These are phyloP conservation scores for Physella acuta DNA, from an alignment of 1,140 invertebrate genomes.

Conservation along the genomic window DNA sequence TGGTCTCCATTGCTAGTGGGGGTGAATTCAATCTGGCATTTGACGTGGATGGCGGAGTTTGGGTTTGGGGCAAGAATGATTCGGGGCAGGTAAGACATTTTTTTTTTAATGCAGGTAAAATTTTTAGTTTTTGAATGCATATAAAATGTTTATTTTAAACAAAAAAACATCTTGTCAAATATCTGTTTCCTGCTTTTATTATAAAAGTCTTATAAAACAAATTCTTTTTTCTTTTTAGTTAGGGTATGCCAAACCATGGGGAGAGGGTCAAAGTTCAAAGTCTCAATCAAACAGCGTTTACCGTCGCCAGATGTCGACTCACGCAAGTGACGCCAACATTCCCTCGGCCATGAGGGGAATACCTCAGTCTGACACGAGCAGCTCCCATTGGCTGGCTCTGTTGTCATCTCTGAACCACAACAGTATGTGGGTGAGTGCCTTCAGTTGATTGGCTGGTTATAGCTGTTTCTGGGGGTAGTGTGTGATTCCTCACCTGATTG, in stretches of 20 bases:
- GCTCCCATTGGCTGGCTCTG: slow-evolving; percentile 10
- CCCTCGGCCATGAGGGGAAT: slow-evolving; percentile 4
- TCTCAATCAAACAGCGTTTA: background rate
- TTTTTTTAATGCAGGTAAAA: no score
- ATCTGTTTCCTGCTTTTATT: no score
- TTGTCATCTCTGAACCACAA: background rate
- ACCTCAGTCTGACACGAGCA: background rate
- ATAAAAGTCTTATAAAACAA: background rate
- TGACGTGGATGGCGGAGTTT: slow-evolving; percentile 64
- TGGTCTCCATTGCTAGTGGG: slow-evolving; percentile 67
- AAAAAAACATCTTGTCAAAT: no score
- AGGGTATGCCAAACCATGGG: slow-evolving; percentile 4
- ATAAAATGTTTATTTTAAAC: no score
- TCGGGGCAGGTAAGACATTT: slow-evolving; percentile 60
- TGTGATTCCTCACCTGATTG: no score
- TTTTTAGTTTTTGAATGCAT: no score
- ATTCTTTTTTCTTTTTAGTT: slow-evolving; percentile 4
- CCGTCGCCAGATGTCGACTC: background rate
- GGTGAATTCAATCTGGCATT: slow-evolving; percentile 73
- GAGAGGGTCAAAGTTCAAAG: background rate
- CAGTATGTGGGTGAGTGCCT: slow-evolving; percentile 10
- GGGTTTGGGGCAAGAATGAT: slow-evolving; percentile 70
- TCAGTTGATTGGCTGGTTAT: no score
- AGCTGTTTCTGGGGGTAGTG: no score
- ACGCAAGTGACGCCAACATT: background rate